Percentiles rank a stretch among this genome's conserved stretches.
These are phyloP conservation scores for Trichopoda pennipes DNA, from an alignment of 2,888 invertebrate species.

Conservation along the genomic window DNA sequence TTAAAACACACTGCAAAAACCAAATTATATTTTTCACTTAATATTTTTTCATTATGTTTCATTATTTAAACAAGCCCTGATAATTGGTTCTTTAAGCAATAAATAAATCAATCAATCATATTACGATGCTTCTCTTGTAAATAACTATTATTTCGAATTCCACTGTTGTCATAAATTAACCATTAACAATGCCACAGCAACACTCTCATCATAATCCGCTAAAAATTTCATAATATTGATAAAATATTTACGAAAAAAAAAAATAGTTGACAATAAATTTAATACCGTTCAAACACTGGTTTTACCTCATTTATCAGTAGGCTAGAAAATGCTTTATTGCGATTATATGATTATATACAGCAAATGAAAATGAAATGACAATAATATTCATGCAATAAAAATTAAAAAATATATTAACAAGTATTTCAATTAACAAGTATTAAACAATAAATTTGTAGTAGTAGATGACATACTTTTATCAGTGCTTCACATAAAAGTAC, in stretches of 20 bases:
- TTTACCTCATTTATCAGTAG: conserved; percentile 45
- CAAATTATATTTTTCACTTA: too few species aligned
- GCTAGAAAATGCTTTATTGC: conserved; percentile 6
- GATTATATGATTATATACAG: conserved; percentile 20
- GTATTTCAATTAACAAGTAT: conserved; percentile 49
- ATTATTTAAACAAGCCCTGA: too few species aligned
- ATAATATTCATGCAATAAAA: neutral
- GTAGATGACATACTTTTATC: conserved; percentile 1
- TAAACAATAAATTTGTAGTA: neutral
- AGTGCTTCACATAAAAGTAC: neutral
- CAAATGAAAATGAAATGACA: neutral
- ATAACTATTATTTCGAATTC: neutral
- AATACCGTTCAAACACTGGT: conserved; percentile 22
- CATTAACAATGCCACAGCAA: neutral
- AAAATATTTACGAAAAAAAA: neutral
- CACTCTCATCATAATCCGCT: neutral
- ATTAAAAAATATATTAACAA: neutral
- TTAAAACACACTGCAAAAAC: too few species aligned
- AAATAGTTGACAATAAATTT: conserved; percentile 11
- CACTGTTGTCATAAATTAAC: neutral
- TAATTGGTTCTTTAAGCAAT: too few species aligned
- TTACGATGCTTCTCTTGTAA: neutral
- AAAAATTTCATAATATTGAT: neutral
- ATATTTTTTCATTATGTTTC: too few species aligned
- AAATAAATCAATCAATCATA: neutral